phyloP scores from a whole-genome alignment of 2,888 invertebrate species.

The Spodoptera exigua region DNA sequence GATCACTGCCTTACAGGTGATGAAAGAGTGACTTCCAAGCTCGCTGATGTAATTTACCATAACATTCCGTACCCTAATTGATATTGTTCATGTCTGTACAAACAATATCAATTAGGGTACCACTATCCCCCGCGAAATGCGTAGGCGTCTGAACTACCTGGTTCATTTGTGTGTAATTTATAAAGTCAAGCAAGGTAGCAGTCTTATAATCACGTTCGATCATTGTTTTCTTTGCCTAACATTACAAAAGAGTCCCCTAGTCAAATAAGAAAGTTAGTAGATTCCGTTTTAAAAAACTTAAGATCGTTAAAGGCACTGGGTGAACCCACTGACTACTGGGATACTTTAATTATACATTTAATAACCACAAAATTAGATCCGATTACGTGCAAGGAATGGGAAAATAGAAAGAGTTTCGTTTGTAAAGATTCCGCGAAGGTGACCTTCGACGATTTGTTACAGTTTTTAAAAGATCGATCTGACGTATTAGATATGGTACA shows the following conservation, averaged over 20 bases:
- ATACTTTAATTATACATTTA: neutral
- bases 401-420: neutral
- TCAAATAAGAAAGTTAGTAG: neutral
- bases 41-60: too few species aligned
- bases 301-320: neutral
- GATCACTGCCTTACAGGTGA: too few species aligned
- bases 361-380: neutral
- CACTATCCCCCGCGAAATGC: too few species aligned
- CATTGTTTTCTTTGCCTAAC: neutral
- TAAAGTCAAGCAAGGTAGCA: too few species aligned
- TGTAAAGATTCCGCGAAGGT: conserved; percentile 1
- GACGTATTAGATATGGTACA: conserved; percentile 5
- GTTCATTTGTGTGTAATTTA: too few species aligned
- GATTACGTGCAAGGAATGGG: conserved; percentile 6
- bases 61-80: too few species aligned
- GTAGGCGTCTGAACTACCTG: too few species aligned
- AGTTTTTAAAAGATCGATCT: conserved; percentile 13
- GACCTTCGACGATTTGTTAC: conserved; percentile 11
- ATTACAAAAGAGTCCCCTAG: neutral
- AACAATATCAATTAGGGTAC: too few species aligned
- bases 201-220: conserved; percentile 7
- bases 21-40: too few species aligned
- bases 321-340: conserved; percentile 1
- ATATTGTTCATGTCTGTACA: too few species aligned
- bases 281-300: neutral